A percentile compares a stretch with the other conserved stretches of the same genome.
phyloP scores from a whole-genome alignment of 2,113 vertebrate genomes.

The Limanda limanda region DNA sequence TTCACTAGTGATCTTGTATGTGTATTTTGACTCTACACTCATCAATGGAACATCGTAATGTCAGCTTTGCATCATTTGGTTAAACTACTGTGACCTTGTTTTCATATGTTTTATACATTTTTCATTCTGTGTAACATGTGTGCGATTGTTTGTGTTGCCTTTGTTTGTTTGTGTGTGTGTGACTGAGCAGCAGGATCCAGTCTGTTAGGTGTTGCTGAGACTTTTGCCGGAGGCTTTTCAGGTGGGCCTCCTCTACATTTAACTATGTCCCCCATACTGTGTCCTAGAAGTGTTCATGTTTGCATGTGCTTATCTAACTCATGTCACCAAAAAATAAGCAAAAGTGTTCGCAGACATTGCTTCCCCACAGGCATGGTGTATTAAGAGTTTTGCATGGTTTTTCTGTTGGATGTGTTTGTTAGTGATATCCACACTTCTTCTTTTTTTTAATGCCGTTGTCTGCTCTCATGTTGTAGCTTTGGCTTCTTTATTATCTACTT shows the following conservation, averaged over 20 bases:
- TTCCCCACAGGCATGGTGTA: background rate
- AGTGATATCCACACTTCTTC: background rate
- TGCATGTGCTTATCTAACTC: background rate
- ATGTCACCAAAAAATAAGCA: background rate
- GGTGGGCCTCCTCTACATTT: conserved; percentile 69
- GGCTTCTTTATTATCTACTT: too few relatives aligned
- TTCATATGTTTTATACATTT: conserved; percentile 20
- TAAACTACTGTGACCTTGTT: conserved; percentile 35
- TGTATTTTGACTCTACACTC: background rate
- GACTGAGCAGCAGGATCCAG: conserved; percentile 72
- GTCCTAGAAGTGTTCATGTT: background rate
- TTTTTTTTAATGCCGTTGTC: too few relatives aligned
- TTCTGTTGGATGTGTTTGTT: background rate
- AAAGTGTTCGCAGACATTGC: background rate
- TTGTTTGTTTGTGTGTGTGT: conserved; percentile 15
- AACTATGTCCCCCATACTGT: conserved; percentile 2
- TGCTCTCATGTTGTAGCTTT: too few relatives aligned
- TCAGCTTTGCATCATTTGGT: conserved; percentile 9
- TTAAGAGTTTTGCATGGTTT: conserved; percentile 14
- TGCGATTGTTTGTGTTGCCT: conserved; percentile 15
- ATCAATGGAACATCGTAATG: background rate
- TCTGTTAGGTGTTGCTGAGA: conserved; percentile 65
- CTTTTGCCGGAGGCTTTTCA: conserved; percentile 61
- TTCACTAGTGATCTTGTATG: background rate
- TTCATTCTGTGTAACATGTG: conserved; percentile 19